These are phyloP conservation scores for Apodemia mormo DNA, from an alignment of 2,888 invertebrate species.

Conservation along the genomic window DNA sequence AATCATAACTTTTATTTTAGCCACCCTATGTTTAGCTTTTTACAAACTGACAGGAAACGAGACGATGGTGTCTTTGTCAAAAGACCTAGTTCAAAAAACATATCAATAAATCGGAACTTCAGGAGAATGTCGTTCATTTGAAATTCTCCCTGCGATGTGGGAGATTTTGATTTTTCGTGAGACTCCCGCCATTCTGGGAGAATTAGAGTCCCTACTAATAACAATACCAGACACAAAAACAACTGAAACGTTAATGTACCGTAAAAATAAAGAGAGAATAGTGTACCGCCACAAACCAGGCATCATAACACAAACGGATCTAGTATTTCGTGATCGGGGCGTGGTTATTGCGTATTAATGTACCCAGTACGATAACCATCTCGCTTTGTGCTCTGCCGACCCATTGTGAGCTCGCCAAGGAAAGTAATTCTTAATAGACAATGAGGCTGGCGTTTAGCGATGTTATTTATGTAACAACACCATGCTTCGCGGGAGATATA, in stretches of 20 bases:
- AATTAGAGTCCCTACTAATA: neutral
- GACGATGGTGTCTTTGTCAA: no score
- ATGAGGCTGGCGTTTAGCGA: slow-evolving; percentile 72
- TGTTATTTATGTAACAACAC: slow-evolving; percentile 70
- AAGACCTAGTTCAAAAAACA: no score
- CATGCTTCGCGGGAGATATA: slow-evolving; percentile 16
- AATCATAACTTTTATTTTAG: no score
- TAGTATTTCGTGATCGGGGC: slow-evolving; percentile 76
- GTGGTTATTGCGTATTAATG: slow-evolving; percentile 75
- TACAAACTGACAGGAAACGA: no score
- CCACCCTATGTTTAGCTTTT: no score
- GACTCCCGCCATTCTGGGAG: neutral
- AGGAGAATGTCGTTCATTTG: neutral
- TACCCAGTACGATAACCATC: slow-evolving; percentile 68
- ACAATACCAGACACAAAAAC: slow-evolving; percentile 16
- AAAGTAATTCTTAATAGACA: slow-evolving; percentile 80
- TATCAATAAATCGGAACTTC: no score
- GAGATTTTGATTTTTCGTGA: no score
- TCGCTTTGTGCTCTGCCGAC: slow-evolving; percentile 69
- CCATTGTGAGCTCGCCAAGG: slow-evolving; percentile 67
- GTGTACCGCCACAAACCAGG: slow-evolving; percentile 12
- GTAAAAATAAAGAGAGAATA: slow-evolving; percentile 56
- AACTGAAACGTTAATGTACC: slow-evolving; percentile 50
- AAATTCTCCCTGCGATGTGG: no score
- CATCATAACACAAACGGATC: slow-evolving; percentile 56